phyloP scores from a whole-genome alignment of 2,888 invertebrate species.

The Lacanobia oleracea region DNA sequence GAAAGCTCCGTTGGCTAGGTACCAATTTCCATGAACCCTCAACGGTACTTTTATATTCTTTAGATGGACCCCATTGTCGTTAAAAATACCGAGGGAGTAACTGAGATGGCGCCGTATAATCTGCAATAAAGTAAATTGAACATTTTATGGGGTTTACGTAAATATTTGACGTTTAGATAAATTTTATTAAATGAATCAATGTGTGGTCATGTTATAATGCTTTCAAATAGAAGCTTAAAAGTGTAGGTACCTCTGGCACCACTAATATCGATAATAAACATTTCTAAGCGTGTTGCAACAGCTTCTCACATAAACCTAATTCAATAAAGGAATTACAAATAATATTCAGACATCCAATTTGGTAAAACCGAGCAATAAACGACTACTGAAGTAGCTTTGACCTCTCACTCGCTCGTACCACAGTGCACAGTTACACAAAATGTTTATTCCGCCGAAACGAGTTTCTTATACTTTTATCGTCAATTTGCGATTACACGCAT shows the following conservation, averaged over 20 bases:
- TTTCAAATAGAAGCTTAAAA: neutral
- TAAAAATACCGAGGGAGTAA: conserved; percentile 40
- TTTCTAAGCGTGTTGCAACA: conserved; percentile 4
- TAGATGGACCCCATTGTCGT: conserved; percentile 42
- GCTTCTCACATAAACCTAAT: conserved; percentile 38
- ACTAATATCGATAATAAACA: conserved; percentile 10
- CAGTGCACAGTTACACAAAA: conserved; percentile 58
- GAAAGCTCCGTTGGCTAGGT: conserved; percentile 58
- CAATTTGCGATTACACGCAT: conserved; percentile 75
- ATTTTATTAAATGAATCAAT: conserved; percentile 21
- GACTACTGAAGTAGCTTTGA: conserved; percentile 76
- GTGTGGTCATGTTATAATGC: conserved; percentile 24
- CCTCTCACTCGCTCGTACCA: conserved; percentile 60
- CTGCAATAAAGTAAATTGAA: conserved; percentile 47
- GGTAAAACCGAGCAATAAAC: conserved; percentile 62
- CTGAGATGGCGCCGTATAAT: conserved; percentile 35
- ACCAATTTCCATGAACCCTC: conserved; percentile 40
- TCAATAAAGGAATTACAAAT: conserved; percentile 43
- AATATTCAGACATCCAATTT: conserved; percentile 65
- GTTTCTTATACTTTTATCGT: conserved; percentile 72
- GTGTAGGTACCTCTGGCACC: neutral
- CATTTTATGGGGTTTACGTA: conserved; percentile 45
- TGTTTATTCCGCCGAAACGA: conserved; percentile 60
- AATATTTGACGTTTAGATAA: conserved; percentile 49
- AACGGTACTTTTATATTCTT: conserved; percentile 54